Base-by-base conservation (phyloP, 2,888 invertebrate species). In the Gortyna flavago region DNA sequence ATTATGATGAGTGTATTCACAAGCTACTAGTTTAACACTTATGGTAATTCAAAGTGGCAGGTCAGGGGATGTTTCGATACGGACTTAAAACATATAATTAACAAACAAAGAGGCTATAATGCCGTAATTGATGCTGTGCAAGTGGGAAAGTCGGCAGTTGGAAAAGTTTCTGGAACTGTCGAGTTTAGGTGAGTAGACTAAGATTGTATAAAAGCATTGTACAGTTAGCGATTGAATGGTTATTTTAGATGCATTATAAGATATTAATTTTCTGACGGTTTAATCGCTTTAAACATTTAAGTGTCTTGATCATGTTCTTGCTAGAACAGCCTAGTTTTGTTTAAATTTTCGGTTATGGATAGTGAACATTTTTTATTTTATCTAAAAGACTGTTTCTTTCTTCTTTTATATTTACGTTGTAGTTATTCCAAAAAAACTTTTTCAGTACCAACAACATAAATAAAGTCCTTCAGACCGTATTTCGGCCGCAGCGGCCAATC, bases 51-150 rank as follows among this genome's bases (percentile, higher is more conserved):
- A n/a, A 18, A 83, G 79, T 82, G 83, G 80, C 88, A 85, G 93
- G 93, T 93, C 93, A 93, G 88, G 83, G 83, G 87, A 90, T 87
- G 83, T 83, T 84, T 86, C 73, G 78, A 86, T 85, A 85, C 88
- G 74, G 69, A 81, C 84, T 91, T 87, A 93, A 94, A 93, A 92
- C 90, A 91, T 82, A 85, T 92, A 84, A 94, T 95, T 95, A 90
- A 88, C 95, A 95, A 92, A 95, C 95, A 95, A 84, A 86, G 87
- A 74, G 13, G 35, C 57, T 73, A 38, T 76, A 79, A 78, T 82
- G 82, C 89, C 79, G 84, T 87, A 87, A 83, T 70, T 86, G 92
- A 88, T 80, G 77, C 77, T 1, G 84, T 16, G 0, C 38, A 78
- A 87, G 41, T 75, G 1, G 0, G 5, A 65, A 81, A 59, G 29